Percentiles rank a stretch among this genome's conserved stretches.
phyloP scores from a whole-genome alignment of 2,113 vertebrate species.

The Nestor notabilis region DNA sequence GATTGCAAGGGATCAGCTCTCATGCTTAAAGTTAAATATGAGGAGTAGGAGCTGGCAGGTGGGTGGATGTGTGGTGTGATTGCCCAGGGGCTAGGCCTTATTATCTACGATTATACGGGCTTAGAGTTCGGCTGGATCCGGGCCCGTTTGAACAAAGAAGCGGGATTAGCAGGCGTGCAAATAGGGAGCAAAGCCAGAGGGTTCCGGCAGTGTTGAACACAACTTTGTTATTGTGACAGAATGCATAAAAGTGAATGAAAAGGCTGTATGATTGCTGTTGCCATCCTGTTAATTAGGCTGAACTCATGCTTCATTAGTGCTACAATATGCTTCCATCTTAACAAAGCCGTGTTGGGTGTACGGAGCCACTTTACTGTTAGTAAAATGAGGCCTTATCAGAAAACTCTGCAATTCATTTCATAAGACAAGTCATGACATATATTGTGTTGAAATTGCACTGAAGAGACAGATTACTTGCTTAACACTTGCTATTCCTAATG shows the following conservation, averaged over 20 bases:
- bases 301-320: constrained; percentile 69
- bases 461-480: constrained; percentile 32
- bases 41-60: constrained; percentile 35
- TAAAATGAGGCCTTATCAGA: constrained; percentile 53
- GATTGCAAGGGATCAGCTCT: not conserved
- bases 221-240: constrained; percentile 54
- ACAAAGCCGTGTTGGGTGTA: constrained; percentile 49
- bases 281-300: constrained; percentile 61
- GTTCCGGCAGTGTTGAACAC: not conserved
- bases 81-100: not conserved
- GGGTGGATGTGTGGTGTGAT: not conserved
- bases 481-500: constrained; percentile 32
- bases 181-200: constrained; percentile 19
- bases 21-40: not conserved
- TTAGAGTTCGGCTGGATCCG: not conserved
- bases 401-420: constrained; percentile 32
- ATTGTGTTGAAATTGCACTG: constrained; percentile 10
- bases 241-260: constrained; percentile 51
- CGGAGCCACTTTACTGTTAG: constrained; percentile 38
- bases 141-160: not conserved
- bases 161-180: not conserved
- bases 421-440: constrained; percentile 39
- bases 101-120: not conserved
- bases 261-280: constrained; percentile 54
- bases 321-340: constrained; percentile 58